A percentile compares a stretch with the other conserved stretches of the same genome.
phyloP scores from a whole-genome alignment of 2,113 vertebrate genomes.

The Oryzias curvinotus region DNA sequence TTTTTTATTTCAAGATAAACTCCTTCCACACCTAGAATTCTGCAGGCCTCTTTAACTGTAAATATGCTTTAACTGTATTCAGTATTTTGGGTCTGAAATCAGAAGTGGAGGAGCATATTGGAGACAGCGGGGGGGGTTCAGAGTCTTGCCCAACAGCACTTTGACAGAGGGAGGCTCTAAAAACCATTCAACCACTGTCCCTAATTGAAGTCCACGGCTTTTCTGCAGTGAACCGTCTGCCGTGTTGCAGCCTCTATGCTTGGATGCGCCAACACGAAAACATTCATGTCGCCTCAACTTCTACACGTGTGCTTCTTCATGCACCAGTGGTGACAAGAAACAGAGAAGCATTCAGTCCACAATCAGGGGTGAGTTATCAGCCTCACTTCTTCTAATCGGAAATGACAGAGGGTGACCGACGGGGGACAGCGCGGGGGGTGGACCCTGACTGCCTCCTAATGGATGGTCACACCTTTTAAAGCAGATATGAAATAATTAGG shows the following conservation, averaged over 20 bases:
- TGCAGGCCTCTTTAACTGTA: too few species aligned
- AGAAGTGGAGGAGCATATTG: too few species aligned
- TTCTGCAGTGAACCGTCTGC: not conserved
- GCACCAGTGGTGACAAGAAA: conserved; percentile 7
- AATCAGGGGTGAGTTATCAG: conserved; percentile 49
- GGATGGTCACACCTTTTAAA: conserved; percentile 57
- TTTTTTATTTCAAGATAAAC: too few species aligned
- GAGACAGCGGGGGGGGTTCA: too few species aligned
- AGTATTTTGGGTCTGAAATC: too few species aligned
- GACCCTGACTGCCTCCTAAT: conserved; percentile 34
- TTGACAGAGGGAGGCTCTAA: too few species aligned
- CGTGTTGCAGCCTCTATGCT: conserved; percentile 4
- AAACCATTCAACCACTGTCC: too few species aligned
- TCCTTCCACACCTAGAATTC: too few species aligned
- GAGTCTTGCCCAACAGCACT: too few species aligned
- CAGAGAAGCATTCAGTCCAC: conserved; percentile 10
- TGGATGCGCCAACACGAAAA: conserved; percentile 20
- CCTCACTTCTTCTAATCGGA: conserved; percentile 38
- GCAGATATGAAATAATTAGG: conserved; percentile 27
- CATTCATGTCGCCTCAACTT: conserved; percentile 15
- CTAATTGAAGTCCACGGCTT: too few species aligned
- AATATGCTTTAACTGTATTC: too few species aligned
- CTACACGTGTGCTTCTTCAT: conserved; percentile 23
- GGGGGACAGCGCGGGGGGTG: not conserved
- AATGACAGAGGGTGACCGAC: conserved; percentile 55